Conservation (phyloP, 2,113 vertebrate species). For the Entomyzon cyanotis region DNA sequence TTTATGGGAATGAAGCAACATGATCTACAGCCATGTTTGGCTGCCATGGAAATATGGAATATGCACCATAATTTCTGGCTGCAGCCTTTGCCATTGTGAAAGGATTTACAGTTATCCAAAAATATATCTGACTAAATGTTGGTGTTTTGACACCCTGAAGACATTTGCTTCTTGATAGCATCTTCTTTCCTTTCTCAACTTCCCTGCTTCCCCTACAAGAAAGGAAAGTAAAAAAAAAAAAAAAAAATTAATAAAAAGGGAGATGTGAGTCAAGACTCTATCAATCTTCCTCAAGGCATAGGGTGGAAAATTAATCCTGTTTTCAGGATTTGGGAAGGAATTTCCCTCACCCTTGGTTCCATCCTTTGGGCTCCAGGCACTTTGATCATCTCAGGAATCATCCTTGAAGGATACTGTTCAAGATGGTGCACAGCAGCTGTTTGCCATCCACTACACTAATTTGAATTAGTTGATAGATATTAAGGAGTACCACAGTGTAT, state of each 20-base stretch:
- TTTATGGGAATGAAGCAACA: not conserved
- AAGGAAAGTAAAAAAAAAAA: not conserved
- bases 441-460: not conserved
- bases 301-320: not conserved
- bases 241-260: not conserved
- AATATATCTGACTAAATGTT: not conserved
- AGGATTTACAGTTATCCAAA: not conserved
- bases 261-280: not conserved
- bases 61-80: not conserved
- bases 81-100: rapidly evolving
- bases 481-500: not conserved
- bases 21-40: not conserved
- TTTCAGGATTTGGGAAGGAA: not conserved
- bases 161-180: not conserved
- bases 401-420: not conserved
- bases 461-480: not conserved
- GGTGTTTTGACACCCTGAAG: not conserved
- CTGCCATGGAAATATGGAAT: not conserved
- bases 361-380: not conserved
- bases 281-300: not conserved
- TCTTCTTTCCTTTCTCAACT: not conserved
- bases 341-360: not conserved
- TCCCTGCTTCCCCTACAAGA: not conserved
- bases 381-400: not conserved
- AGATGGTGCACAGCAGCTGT: not conserved